Conservation (phyloP, 2,797 vertebrate species). For the Hylomyscus alleni region DNA sequence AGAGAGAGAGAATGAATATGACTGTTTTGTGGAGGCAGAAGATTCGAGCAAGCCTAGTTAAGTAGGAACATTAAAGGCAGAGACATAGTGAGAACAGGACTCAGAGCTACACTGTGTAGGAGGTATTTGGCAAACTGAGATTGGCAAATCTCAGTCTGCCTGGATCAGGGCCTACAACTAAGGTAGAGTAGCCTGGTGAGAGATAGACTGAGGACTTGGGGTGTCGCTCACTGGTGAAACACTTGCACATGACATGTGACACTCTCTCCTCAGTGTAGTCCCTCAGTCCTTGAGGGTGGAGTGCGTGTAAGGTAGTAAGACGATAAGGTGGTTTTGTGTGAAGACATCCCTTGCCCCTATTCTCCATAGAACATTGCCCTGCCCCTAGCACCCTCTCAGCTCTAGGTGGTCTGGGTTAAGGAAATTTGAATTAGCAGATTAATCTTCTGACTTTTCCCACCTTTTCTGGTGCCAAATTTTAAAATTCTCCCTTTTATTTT, state of each 20-base stretch:
- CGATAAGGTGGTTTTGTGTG: neutral
- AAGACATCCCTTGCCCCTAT: neutral
- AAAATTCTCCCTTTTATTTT: neutral
- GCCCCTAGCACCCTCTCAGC: rapidly evolving
- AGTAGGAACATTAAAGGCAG: neutral
- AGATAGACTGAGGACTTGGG: neutral
- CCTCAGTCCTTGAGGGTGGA: neutral
- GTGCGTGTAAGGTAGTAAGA: neutral
- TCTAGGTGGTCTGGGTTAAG: neutral
- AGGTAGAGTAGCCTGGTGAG: neutral
- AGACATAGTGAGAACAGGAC: neutral
- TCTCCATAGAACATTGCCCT: too few species aligned
- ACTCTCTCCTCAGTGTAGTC: neutral
- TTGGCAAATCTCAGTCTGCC: too few species aligned
- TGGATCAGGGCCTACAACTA: rapidly evolving
- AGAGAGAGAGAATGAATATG: neutral
- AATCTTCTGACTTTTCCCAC: neutral
- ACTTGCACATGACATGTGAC: neutral
- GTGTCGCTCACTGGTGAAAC: neutral
- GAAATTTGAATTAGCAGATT: neutral
- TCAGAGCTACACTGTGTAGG: rapidly evolving
- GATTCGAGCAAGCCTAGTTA: neutral
- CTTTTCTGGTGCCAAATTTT: neutral
- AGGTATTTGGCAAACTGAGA: neutral
- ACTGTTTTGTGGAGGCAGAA: neutral